A percentile compares a stretch with the other conserved stretches of the same genome.
Conservation (phyloP, 2,113 vertebrate species). For the Antennarius striatus region DNA sequence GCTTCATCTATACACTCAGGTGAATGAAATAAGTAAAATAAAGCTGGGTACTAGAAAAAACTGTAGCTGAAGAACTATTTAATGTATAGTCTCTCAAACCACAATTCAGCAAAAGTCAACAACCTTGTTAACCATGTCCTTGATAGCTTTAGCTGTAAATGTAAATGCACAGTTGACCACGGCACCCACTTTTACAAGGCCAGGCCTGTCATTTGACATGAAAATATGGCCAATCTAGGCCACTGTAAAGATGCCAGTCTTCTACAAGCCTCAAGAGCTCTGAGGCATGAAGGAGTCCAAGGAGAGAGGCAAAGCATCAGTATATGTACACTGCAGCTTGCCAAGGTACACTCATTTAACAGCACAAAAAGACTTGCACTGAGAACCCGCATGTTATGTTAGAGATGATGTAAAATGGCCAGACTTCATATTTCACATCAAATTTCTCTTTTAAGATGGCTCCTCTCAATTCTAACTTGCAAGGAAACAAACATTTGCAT, state of each 20-base stretch:
- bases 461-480: slow-evolving; percentile 56
- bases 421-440: slow-evolving; percentile 78
- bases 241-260: slow-evolving; percentile 79
- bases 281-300: slow-evolving; percentile 77
- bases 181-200: slow-evolving; percentile 61
- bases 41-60: slow-evolving; percentile 21
- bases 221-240: slow-evolving; percentile 73
- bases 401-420: slow-evolving; percentile 78
- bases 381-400: slow-evolving; percentile 71
- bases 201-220: slow-evolving; percentile 75
- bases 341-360: slow-evolving; percentile 80
- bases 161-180: slow-evolving; percentile 67
- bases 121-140: slow-evolving; percentile 75
- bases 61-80: slow-evolving; percentile 57
- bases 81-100: slow-evolving; percentile 40
- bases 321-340: slow-evolving; percentile 72
- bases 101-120: slow-evolving; percentile 74
- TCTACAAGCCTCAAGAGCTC: slow-evolving; percentile 77
- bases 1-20: slow-evolving; percentile 36
- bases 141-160: slow-evolving; percentile 79
- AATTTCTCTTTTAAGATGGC: slow-evolving; percentile 69
- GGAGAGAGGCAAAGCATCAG: slow-evolving; percentile 72
- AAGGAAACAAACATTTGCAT: slow-evolving; percentile 80
- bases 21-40: slow-evolving; percentile 10
- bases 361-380: slow-evolving; percentile 71